Base-by-base conservation (phyloP, 2,113 vertebrate genomes). In the Clinocottus analis region DNA sequence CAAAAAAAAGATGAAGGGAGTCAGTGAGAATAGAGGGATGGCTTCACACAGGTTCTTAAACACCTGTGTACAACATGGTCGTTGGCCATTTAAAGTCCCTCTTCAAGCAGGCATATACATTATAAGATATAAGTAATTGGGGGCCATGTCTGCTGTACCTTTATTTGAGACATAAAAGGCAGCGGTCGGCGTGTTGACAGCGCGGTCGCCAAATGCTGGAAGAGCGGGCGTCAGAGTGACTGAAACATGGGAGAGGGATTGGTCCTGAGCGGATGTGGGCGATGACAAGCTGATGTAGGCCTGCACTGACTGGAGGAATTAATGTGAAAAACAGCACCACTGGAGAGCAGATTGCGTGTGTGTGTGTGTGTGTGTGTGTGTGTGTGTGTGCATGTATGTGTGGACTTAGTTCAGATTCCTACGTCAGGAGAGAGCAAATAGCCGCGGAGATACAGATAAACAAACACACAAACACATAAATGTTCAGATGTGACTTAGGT, bases 261-360 rank as follows among this genome's bases (percentile, higher is more conserved):
- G 81, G 82, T 69, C 75, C 76, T 83, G 70, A 75, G 49, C 16
- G 39, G 49, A 75, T 71, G 79, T 1, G 31, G 87, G 87, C 21
- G 91, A 80, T 89, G 90, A 90, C 84, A 92, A 79, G 74, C 84
- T 88, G 86, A 85, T 85, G 75, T 82, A 88, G 43, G 76, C 71
- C 79, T 73, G 85, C 49, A 84, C 80, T 66, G 69, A 88, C 74
- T 70, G 60, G 3, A 77, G 75, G 75, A 75, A 82, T 72, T 87
- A 87, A 91, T 89, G 89, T 58, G 75, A 65, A 92, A 87, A 91
- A 78, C 91, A 93, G 88, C 75, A 81, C 59, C 2, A 31, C 56
- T 31, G 76, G 12, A 39, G 66, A 77, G 66, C 19, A 10, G 62
- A 63, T 39, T 33, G 17, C 7, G 6, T 47, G 55, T 39, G 51